Percentiles rank a stretch among this genome's conserved stretches.
Evolutionary conservation across 2,797 vertebrate genomes (phyloP).

Genomic region (Argyrosomus regius): DNA sequence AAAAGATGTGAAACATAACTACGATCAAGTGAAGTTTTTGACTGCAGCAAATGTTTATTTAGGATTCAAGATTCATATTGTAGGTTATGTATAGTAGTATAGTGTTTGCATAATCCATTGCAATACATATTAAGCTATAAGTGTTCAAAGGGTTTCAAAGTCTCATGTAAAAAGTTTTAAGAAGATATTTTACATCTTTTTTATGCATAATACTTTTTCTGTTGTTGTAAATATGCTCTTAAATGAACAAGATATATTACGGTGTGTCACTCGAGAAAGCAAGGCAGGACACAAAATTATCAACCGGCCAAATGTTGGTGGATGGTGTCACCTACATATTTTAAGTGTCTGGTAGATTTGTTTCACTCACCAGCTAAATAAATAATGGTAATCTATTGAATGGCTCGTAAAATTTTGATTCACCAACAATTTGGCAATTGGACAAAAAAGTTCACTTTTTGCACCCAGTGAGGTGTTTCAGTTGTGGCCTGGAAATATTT

Average conservation of each 20-base stretch:
- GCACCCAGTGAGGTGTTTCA: conserved; percentile 26
- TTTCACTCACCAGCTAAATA: too few relatives aligned
- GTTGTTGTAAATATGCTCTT: neutral
- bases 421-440: too few relatives aligned
- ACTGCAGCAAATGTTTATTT: neutral
- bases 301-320: too few relatives aligned
- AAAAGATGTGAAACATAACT: neutral
- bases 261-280: neutral
- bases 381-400: too few relatives aligned
- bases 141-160: neutral
- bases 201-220: neutral
- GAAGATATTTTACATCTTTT: neutral
- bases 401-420: too few relatives aligned
- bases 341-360: too few relatives aligned
- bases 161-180: neutral
- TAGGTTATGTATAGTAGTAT: neutral
- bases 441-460: too few relatives aligned
- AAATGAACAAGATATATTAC: neutral
- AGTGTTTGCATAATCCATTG: neutral
- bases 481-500: conserved; percentile 51
- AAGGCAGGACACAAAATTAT: too few relatives aligned
- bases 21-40: neutral
- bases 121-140: neutral
- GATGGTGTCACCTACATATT: too few relatives aligned
- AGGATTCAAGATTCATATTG: neutral